Evolutionary conservation across 2,113 vertebrate genomes (phyloP).

Genomic region (Cacatua alba): DNA sequence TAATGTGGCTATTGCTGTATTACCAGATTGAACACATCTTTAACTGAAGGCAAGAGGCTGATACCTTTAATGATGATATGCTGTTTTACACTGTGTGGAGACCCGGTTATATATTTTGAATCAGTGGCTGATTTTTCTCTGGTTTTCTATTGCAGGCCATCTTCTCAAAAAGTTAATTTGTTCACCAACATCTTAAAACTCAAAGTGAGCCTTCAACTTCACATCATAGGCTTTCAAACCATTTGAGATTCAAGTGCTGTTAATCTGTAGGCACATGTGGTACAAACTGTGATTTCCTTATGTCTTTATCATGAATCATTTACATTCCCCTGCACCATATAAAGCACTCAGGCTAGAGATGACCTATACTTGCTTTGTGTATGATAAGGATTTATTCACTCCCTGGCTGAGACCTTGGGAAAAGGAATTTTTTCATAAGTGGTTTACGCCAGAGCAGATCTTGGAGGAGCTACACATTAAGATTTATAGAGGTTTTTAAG

Average conservation of each 20-base stretch:
- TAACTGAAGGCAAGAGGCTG: neutral
- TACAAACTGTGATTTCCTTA: neutral
- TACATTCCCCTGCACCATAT: neutral
- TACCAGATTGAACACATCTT: conserved; percentile 8
- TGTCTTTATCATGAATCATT: neutral
- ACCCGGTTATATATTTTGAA: neutral
- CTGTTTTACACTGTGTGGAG: neutral
- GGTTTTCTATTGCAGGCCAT: neutral
- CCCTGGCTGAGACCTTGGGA: neutral
- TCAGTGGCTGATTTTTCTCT: neutral
- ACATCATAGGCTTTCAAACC: neutral
- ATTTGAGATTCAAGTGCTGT: neutral
- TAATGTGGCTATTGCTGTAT: neutral
- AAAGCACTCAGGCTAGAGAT: neutral
- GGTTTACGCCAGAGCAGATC: neutral
- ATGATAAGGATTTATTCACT: neutral
- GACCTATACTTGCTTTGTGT: neutral
- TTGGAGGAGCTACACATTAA: neutral
- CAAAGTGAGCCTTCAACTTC: neutral
- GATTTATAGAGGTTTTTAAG: neutral
- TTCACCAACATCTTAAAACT: neutral
- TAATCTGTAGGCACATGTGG: neutral
- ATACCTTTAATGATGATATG: neutral
- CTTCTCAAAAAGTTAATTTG: neutral
- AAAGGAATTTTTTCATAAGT: conserved; percentile 6